phyloP scores from a whole-genome alignment of 2,888 invertebrate genomes.

The Apodemia zela region DNA sequence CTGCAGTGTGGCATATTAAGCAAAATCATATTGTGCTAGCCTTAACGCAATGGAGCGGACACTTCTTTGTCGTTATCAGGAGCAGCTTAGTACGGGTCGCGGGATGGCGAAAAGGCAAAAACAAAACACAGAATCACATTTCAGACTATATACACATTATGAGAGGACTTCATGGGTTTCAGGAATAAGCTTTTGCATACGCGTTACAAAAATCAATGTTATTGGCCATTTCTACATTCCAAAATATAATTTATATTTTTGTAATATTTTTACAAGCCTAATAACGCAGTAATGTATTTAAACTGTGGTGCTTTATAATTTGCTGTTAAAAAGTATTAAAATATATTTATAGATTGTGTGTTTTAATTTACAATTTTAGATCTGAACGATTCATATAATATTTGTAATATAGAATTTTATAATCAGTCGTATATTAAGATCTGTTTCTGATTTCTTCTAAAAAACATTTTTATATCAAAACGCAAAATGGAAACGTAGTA shows the following conservation, averaged over 20 bases:
- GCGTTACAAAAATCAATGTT: background rate
- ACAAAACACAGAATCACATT: too few species aligned
- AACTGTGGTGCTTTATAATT: slow-evolving; percentile 29
- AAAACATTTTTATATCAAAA: too few species aligned
- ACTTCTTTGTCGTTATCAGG: too few species aligned
- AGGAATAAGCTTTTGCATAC: background rate
- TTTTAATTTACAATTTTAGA: slow-evolving; percentile 27
- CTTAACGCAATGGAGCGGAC: too few species aligned
- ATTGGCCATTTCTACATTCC: slow-evolving; percentile 25
- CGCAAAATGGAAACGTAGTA: background rate
- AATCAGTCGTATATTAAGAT: slow-evolving; percentile 17
- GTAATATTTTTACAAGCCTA: slow-evolving; percentile 16
- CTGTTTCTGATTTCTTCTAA: slow-evolving; percentile 6
- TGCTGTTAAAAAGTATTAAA: slow-evolving; percentile 15
- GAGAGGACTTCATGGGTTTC: background rate
- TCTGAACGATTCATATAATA: slow-evolving; percentile 21
- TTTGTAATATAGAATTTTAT: background rate
- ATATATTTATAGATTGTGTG: slow-evolving; percentile 16
- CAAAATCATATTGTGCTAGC: too few species aligned
- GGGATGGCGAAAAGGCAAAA: too few species aligned
- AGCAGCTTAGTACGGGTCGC: too few species aligned
- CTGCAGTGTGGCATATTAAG: too few species aligned
- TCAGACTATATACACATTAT: background rate
- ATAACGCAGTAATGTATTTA: slow-evolving; percentile 11
- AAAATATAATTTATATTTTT: slow-evolving; percentile 24